Evolutionary conservation across 1,140 invertebrate species (phyloP).

Genomic region (Eufriesea mexicana): DNA sequence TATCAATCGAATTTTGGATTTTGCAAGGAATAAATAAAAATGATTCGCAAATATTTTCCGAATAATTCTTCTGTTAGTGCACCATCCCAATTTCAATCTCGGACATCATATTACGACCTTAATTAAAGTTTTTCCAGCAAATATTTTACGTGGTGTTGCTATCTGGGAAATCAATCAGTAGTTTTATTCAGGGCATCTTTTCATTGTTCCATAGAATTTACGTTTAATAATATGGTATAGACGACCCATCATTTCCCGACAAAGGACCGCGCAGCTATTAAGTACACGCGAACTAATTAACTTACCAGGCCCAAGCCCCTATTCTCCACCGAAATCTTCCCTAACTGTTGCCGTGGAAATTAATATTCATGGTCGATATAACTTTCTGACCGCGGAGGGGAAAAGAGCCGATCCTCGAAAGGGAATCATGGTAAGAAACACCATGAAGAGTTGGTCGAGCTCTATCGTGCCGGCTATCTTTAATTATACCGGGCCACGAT

Average conservation of each 20-base stretch:
- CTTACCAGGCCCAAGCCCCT: neutral
- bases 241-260: neutral
- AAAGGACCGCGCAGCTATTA: constrained; percentile 12
- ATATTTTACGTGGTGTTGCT: constrained; percentile 28
- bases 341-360: neutral
- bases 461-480: constrained; percentile 41
- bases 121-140: constrained; percentile 8
- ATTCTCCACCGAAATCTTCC: constrained; percentile 10
- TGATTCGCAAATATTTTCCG: no score
- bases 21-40: no score
- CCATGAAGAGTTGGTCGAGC: neutral
- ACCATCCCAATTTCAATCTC: no score
- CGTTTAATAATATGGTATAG: constrained; percentile 11
- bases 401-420: constrained; percentile 22
- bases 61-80: no score
- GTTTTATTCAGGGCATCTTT: constrained; percentile 2
- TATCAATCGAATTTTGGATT: no score
- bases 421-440: constrained; percentile 30
- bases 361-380: constrained; percentile 35
- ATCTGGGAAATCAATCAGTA: neutral
- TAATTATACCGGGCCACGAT: constrained; percentile 39
- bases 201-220: constrained; percentile 1
- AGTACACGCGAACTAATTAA: constrained; percentile 34
- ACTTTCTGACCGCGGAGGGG: constrained; percentile 26
- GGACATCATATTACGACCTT: neutral